Evolutionary conservation across 2,797 vertebrate genomes (phyloP).

Genomic region (Clarias platycephalus): DNA sequence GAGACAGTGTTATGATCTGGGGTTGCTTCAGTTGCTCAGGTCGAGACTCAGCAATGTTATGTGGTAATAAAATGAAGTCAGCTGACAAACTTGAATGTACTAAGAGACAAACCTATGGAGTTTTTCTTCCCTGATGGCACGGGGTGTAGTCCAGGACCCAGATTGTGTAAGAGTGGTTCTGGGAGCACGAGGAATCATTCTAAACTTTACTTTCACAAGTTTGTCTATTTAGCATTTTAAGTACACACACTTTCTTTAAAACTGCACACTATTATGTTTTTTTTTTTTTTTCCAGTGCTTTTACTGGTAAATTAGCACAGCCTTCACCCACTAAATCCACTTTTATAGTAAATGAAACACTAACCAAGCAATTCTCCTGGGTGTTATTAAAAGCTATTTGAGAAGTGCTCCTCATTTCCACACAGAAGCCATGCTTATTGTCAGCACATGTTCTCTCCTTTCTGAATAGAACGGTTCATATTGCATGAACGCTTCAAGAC

Average conservation of each 20-base stretch:
- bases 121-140: no score
- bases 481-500: background rate
- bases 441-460: background rate
- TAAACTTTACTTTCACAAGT: background rate
- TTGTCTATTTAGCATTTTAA: background rate
- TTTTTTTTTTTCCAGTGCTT: background rate
- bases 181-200: background rate
- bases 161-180: no score
- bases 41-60: no score
- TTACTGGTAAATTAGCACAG: conserved; percentile 17
- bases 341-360: background rate
- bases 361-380: background rate
- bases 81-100: no score
- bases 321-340: background rate
- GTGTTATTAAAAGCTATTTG: background rate
- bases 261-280: background rate
- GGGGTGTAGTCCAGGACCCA: no score
- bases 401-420: background rate
- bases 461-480: background rate
- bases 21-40: no score
- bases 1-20: no score
- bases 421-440: background rate
- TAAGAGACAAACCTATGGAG: no score
- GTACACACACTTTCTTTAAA: background rate
- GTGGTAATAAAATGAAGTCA: no score